These are phyloP conservation scores for Thomomys bottae DNA, from an alignment of 2,113 vertebrate genomes.

Conservation along the genomic window DNA sequence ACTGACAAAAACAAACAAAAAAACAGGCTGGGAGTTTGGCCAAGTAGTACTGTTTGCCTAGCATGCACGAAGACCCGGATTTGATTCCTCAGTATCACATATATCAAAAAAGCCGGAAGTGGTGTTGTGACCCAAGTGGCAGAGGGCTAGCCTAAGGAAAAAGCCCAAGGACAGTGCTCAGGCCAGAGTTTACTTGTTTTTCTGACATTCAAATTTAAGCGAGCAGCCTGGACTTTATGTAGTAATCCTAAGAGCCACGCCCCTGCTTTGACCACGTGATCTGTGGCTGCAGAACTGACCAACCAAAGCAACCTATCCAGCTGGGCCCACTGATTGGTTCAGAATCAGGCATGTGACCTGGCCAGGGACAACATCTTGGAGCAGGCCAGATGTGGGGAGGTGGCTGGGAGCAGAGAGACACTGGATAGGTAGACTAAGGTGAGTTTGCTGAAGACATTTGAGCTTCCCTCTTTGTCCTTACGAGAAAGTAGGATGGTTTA, in stretches of 20 bases:
- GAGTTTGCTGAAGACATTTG: not conserved
- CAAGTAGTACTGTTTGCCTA: no score
- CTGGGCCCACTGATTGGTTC: not conserved
- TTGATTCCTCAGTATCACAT: no score
- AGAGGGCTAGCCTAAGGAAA: no score
- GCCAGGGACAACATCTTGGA: not conserved
- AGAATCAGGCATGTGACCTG: not conserved
- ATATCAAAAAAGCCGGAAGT: no score
- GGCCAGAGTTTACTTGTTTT: not conserved
- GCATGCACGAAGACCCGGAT: no score
- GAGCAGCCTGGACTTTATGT: not conserved
- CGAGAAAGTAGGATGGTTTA: no score
- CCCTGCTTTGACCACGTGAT: no score
- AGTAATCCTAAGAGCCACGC: not conserved
- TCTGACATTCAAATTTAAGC: not conserved
- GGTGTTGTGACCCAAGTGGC: no score
- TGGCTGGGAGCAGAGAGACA: not conserved
- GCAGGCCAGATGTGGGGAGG: not conserved
- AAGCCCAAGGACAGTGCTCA: no score
- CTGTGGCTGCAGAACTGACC: not conserved
- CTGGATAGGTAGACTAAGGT: not conserved
- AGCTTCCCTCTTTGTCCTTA: not conserved
- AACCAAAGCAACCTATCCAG: not conserved
- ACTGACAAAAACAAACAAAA: no score
- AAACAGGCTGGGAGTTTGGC: no score